phyloP scores from a whole-genome alignment of 1,140 invertebrate genomes.

The Helicorthomorpha holstii region DNA sequence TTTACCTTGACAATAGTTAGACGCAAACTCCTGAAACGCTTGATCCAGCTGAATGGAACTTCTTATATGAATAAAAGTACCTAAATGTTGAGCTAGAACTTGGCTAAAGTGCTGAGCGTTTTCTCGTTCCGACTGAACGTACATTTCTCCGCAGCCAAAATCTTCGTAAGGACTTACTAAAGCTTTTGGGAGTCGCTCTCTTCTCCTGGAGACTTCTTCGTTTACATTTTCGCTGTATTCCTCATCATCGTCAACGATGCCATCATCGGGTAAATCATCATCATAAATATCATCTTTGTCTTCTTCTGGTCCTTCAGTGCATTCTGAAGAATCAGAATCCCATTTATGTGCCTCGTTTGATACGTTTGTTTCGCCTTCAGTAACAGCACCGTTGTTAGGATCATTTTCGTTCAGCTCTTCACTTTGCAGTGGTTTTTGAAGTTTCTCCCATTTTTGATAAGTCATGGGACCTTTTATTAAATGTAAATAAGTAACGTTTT shows the following conservation, averaged over 20 bases:
- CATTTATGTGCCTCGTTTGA: no score
- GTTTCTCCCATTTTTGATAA: conserved; percentile 53
- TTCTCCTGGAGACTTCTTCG: conserved; percentile 17
- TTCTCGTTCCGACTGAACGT: conserved; percentile 52
- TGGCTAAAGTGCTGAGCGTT: conserved; percentile 59
- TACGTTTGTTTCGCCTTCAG: conserved; percentile 9
- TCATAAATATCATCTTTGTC: conserved; percentile 18
- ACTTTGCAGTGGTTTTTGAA: neutral
- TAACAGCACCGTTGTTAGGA: neutral
- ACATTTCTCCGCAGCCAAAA: conserved; percentile 32
- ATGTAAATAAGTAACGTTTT: no score
- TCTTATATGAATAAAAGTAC: conserved; percentile 45
- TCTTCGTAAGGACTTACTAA: conserved; percentile 23
- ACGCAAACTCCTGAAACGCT: conserved; percentile 74
- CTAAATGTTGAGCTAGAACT: conserved; percentile 48
- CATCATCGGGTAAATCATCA: conserved; percentile 12
- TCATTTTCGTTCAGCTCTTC: neutral
- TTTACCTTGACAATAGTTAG: conserved; percentile 69
- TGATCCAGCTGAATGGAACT: conserved; percentile 73
- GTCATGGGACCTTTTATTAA: conserved; percentile 56
- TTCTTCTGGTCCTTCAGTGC: conserved; percentile 53
- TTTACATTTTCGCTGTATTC: conserved; percentile 15
- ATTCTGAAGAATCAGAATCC: conserved; percentile 33
- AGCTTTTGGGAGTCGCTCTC: conserved; percentile 43
- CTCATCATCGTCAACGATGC: neutral